Conservation (phyloP, 2,113 vertebrate species). For the Equus quagga region DNA sequence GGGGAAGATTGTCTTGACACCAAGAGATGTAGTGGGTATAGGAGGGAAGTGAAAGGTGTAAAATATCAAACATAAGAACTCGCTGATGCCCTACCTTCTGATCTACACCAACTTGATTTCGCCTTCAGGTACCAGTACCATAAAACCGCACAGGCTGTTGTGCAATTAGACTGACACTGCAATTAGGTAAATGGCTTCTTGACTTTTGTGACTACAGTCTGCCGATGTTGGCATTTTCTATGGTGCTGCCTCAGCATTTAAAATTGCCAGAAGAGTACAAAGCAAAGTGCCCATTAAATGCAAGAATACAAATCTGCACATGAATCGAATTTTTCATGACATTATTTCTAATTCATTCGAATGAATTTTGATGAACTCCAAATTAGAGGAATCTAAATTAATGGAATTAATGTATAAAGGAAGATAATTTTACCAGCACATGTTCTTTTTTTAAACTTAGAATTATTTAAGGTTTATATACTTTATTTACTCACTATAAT, state of each 20-base stretch:
- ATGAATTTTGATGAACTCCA: constrained; percentile 54
- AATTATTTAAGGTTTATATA: constrained; percentile 24
- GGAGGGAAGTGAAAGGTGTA: background rate
- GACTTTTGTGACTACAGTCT: constrained; percentile 49
- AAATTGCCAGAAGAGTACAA: constrained; percentile 63
- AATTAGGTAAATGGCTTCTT: constrained; percentile 55
- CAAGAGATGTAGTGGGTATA: background rate
- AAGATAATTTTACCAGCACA: background rate
- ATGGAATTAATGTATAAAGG: background rate
- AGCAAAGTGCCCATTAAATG: constrained; percentile 65
- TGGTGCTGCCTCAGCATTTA: constrained; percentile 70
- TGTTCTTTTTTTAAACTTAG: background rate
- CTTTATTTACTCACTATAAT: background rate
- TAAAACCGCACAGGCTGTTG: background rate
- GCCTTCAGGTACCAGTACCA: background rate
- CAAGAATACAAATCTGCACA: constrained; percentile 62
- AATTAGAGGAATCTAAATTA: constrained; percentile 38
- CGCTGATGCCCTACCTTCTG: background rate
- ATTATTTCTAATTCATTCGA: constrained; percentile 64
- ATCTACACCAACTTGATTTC: background rate
- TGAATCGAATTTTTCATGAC: constrained; percentile 47
- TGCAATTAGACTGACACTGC: background rate
- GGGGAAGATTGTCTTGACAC: background rate
- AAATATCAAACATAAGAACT: background rate
- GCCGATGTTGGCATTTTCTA: constrained; percentile 48